phyloP scores from a whole-genome alignment of 1,140 invertebrate genomes.

The Mercenaria mercenaria region DNA sequence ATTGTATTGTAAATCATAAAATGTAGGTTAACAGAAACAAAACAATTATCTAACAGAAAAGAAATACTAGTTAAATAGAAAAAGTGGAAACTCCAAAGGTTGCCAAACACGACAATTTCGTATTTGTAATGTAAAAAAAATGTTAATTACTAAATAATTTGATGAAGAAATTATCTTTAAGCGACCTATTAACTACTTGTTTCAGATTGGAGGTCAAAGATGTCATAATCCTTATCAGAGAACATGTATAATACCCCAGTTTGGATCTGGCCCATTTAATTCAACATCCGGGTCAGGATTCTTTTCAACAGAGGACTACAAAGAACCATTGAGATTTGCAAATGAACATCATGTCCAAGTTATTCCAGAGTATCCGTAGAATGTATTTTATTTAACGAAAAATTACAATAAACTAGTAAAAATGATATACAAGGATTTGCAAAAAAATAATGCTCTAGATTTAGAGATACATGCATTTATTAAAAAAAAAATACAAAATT shows the following conservation, averaged over 20 bases:
- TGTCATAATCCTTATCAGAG: slow-evolving; percentile 79
- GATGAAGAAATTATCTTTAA: no score
- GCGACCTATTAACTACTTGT: no score
- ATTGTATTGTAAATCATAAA: no score
- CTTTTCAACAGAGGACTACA: slow-evolving; percentile 70
- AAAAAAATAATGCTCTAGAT: slow-evolving; percentile 73
- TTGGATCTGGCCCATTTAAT: slow-evolving; percentile 80
- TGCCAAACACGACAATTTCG: no score
- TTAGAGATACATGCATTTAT: slow-evolving; percentile 72
- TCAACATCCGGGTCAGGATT: slow-evolving; percentile 75
- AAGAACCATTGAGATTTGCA: slow-evolving; percentile 69
- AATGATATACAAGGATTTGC: slow-evolving; percentile 65
- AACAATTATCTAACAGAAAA: no score
- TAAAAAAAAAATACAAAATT: no score
- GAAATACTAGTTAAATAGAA: no score
- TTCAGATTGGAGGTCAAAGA: slow-evolving; percentile 79
- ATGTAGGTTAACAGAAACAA: no score
- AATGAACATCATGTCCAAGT: slow-evolving; percentile 68
- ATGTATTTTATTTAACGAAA: not conserved
- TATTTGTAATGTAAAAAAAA: no score
- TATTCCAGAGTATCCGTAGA: slow-evolving; percentile 72
- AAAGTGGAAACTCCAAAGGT: no score
- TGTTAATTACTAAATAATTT: no score
- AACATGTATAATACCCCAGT: slow-evolving; percentile 79
- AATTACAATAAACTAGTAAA: not conserved